Conservation (phyloP, 1,140 invertebrate genomes). For the Microplitis demolitor region DNA sequence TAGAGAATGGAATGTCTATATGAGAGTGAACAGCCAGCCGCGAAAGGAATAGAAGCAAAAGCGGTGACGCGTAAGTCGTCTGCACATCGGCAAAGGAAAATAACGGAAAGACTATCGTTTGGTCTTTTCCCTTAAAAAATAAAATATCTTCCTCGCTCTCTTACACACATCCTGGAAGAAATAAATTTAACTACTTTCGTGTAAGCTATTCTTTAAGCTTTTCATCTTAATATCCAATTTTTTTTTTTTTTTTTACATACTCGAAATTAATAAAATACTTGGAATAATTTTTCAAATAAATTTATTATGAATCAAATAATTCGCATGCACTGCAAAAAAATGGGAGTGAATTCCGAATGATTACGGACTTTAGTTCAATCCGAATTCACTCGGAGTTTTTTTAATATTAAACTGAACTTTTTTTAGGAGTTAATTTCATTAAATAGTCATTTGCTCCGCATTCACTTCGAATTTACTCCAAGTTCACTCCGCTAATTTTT, state of each 20-base stretch:
- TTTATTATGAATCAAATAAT: not conserved
- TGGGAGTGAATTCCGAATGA: too few relatives aligned
- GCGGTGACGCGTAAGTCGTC: conserved; percentile 56
- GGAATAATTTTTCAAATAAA: too few relatives aligned
- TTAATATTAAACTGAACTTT: too few relatives aligned
- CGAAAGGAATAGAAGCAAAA: conserved; percentile 25
- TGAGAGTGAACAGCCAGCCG: conserved; percentile 46
- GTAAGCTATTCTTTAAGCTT: not conserved
- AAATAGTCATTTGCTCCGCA: too few relatives aligned
- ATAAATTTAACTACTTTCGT: not conserved
- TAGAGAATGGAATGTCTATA: conserved; percentile 59
- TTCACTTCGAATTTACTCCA: too few relatives aligned
- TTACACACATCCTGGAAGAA: not conserved
- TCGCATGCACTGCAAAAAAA: too few relatives aligned
- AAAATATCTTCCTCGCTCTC: conserved; percentile 8
- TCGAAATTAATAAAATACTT: not conserved
- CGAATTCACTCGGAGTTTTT: too few relatives aligned
- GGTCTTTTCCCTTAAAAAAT: conserved; percentile 46
- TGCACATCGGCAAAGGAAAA: conserved; percentile 62
- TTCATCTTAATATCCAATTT: not conserved
- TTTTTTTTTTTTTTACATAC: not conserved
- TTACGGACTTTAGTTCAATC: too few relatives aligned
- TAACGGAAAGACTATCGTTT: conserved; percentile 44
- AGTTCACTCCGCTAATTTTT: too few relatives aligned
- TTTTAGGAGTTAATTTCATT: too few relatives aligned